phyloP scores from a whole-genome alignment of 2,888 invertebrate species.

The Bellardia pandia region DNA sequence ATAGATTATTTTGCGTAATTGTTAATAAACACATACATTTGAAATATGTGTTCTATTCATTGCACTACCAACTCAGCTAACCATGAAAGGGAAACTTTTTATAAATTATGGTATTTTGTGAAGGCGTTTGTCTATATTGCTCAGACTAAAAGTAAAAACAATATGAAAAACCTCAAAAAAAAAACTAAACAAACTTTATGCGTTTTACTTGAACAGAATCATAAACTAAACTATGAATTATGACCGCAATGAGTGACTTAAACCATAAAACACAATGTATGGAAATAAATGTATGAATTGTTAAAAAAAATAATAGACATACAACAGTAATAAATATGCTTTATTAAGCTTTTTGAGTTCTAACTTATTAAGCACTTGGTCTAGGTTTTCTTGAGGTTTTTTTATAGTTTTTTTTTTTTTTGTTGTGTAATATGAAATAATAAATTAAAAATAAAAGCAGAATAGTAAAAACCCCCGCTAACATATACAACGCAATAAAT shows the following conservation, averaged over 20 bases:
- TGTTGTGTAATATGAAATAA: constrained; percentile 33
- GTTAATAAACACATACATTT: background rate
- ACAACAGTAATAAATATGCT: constrained; percentile 29
- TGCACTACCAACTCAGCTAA: constrained; percentile 19
- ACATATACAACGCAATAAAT: constrained; percentile 30
- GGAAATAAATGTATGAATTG: constrained; percentile 52
- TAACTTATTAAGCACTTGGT: constrained; percentile 28
- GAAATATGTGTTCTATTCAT: background rate
- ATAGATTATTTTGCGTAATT: constrained; percentile 1
- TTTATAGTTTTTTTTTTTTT: background rate
- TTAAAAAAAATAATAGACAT: constrained; percentile 1
- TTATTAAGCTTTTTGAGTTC: constrained; percentile 60
- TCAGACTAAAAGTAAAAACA: background rate
- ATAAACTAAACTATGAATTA: constrained; percentile 63
- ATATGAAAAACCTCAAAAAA: background rate
- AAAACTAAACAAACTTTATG: constrained; percentile 19
- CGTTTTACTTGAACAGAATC: constrained; percentile 51
- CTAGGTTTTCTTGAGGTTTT: constrained; percentile 54
- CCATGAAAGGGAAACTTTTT: constrained; percentile 41
- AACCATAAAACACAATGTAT: constrained; percentile 44
- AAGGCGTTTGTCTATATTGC: constrained; percentile 17
- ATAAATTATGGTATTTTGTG: background rate
- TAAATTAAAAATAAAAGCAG: constrained; percentile 40
- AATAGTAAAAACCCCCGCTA: constrained; percentile 11
- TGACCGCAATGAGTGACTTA: constrained; percentile 53